Base-by-base conservation (phyloP, 2,888 invertebrate species). In the Sinohyriopsis cumingii region DNA sequence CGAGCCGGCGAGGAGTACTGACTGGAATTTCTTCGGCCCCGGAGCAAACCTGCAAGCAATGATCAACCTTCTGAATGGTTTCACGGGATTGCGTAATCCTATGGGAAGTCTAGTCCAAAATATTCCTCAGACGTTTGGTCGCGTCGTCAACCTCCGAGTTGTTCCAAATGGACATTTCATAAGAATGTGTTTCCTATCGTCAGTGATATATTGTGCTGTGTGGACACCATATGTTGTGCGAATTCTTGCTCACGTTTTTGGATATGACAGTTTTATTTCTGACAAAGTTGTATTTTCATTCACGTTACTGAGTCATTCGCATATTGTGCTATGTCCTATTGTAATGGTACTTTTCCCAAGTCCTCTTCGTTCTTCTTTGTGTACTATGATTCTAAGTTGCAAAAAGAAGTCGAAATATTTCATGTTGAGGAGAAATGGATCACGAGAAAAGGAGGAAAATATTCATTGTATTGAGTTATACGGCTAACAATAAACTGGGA, bases 11-110 rank as follows among this genome's bases (percentile, higher is more conserved):
- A 75, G 82, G 9, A 88, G 88, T 71, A 73, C 77, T 68, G 84
- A 84, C 73, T 88, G 88, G 88, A 84, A 86, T 3, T 88, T 88
- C 73, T 80, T 86, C 53, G 88, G 87, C 0, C 86, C 84, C 0
- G 86, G 86, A 25, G 86, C 85, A 9, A 86, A 86, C 66, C 85
- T 84, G 12, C 84, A 84, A 64, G 83, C 86, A 2, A 76, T 85
- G 55, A 80, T 86, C 22, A 85, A 86, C 71, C 82, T 85, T 78
- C 70, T 86, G 53, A 86, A 86, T 69, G 86, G 86, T 1, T 84
- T 87, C 67, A 81, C 84, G 0, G 76, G 79, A 3, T 81, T 77
- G 12, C 79, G 79, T 12, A 77, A 78, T 64, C 82, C 80, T 0
- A 76, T 81, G 22, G 74, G 79, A 6, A 78, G 79, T 55, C 74